phyloP scores from a whole-genome alignment of 2,797 vertebrate species.

The Malacoctenus gilli region DNA sequence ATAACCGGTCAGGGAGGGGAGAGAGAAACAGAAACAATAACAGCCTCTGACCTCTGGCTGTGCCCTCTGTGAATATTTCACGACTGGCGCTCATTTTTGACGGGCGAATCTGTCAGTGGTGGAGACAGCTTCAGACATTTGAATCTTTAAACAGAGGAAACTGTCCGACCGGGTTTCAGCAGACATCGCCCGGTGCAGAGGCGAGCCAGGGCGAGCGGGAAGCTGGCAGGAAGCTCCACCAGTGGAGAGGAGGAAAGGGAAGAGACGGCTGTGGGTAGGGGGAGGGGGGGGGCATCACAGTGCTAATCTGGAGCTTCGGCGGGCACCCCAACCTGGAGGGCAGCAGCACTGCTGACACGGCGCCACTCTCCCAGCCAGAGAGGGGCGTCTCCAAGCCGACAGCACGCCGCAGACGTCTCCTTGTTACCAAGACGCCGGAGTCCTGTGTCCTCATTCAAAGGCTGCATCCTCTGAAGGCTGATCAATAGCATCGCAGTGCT shows the following conservation, averaged over 20 bases:
- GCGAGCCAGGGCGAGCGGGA: conserved; percentile 40
- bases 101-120: conserved; percentile 57
- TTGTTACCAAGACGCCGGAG: conserved; percentile 7
- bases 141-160: conserved; percentile 78
- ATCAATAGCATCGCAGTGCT: too few relatives aligned
- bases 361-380: conserved; percentile 28
- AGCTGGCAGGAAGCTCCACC: conserved; percentile 52
- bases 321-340: conserved; percentile 39
- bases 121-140: conserved; percentile 67
- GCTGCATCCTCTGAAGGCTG: too few relatives aligned
- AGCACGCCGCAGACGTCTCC: conserved; percentile 10
- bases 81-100: conserved; percentile 62
- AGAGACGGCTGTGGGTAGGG: conserved; percentile 26
- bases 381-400: conserved; percentile 25
- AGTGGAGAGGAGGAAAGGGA: conserved; percentile 27
- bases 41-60: conserved; percentile 54
- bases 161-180: conserved; percentile 66
- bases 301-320: conserved; percentile 36
- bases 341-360: conserved; percentile 55
- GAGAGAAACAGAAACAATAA: conserved; percentile 10
- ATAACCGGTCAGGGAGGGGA: conserved; percentile 1
- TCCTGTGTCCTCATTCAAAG: too few relatives aligned
- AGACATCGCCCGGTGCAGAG: conserved; percentile 30
- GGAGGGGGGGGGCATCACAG: conserved; percentile 11
- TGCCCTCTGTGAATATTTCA: conserved; percentile 73